phyloP scores from a whole-genome alignment of 2,113 vertebrate species.

The Zingel zingel region DNA sequence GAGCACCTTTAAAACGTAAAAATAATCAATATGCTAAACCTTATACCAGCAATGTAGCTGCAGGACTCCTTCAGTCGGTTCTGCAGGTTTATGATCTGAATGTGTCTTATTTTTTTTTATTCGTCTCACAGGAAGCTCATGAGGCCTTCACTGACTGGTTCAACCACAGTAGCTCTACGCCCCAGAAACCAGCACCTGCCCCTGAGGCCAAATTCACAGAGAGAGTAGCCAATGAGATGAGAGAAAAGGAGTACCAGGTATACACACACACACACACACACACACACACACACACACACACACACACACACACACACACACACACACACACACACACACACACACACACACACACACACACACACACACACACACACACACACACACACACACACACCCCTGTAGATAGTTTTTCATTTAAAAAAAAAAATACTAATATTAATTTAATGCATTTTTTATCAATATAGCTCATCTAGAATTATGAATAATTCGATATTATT shows the following conservation, averaged over 20 bases:
- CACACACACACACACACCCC: not conserved
- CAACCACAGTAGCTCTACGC: constrained; percentile 92
- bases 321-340: not conserved
- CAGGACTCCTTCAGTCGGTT: not conserved
- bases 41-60: not conserved
- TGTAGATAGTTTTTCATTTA: not conserved
- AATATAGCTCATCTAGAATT: not conserved
- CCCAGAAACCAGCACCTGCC: constrained; percentile 89
- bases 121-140: constrained; percentile 91
- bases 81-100: not conserved
- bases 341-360: not conserved
- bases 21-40: too few species aligned
- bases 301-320: not conserved
- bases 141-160: constrained; percentile 98
- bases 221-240: constrained; percentile 95
- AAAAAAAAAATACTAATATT: too few species aligned
- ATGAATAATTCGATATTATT: not conserved
- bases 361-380: not conserved
- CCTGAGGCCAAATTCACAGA: constrained; percentile 94
- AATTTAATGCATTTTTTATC: too few species aligned
- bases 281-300: not conserved
- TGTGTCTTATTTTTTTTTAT: not conserved
- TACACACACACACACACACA: not conserved
- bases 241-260: constrained; percentile 95
- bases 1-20: too few species aligned